Evolutionary conservation across 2,797 vertebrate species (phyloP).

Genomic region (Lepus townsendii): DNA sequence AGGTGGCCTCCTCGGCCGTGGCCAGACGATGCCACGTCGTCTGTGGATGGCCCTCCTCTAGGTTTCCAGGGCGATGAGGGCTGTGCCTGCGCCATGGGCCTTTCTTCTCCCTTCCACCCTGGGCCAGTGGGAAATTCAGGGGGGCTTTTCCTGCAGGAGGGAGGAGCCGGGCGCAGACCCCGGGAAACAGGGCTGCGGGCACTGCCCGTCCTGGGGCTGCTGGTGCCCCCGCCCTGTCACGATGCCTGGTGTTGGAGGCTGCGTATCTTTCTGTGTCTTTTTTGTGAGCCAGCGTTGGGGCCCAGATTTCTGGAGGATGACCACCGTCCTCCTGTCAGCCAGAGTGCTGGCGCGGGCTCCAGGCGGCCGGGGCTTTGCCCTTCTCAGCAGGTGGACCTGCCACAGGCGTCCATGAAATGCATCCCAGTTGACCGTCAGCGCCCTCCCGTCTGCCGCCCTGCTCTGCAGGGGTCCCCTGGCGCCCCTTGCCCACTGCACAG

Average conservation of each 20-base stretch:
- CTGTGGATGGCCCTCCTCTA: accelerated
- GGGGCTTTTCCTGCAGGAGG: neutral
- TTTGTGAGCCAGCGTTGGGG: neutral
- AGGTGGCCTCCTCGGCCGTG: neutral
- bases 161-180: neutral
- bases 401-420: neutral
- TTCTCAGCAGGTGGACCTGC: accelerated
- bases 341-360: accelerated
- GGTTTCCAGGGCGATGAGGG: neutral
- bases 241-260: neutral
- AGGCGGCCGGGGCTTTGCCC: neutral
- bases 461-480: accelerated
- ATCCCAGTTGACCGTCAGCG: accelerated
- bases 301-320: neutral
- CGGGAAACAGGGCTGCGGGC: no score
- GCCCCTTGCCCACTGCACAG: accelerated
- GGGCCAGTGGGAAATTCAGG: neutral
- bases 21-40: accelerated
- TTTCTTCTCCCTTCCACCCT: neutral
- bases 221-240: neutral
- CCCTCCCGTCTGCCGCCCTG: accelerated
- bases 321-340: accelerated
- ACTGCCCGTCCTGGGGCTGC: no score
- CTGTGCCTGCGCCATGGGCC: accelerated
- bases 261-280: accelerated